These are phyloP conservation scores for Xestia rhomboidea DNA, from an alignment of 2,888 invertebrate species.

Conservation along the genomic window DNA sequence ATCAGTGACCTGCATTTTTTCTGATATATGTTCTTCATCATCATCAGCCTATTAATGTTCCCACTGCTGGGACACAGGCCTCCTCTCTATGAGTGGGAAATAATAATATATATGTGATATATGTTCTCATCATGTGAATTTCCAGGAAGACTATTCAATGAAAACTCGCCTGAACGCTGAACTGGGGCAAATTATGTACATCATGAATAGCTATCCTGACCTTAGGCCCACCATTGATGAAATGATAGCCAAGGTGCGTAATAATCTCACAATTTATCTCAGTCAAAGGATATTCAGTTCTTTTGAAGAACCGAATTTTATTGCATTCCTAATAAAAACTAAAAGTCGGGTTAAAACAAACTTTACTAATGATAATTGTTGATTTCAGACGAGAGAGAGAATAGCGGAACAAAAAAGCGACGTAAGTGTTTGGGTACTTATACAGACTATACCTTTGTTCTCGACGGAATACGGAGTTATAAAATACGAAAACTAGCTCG, in stretches of 20 bases:
- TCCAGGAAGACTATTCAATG: conserved; percentile 82
- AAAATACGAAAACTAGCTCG: too few species aligned
- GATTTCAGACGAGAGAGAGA: conserved; percentile 39
- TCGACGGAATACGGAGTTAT: too few species aligned
- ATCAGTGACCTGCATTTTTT: background rate
- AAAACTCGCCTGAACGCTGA: conserved; percentile 86
- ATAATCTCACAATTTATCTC: background rate
- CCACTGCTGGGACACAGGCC: too few species aligned
- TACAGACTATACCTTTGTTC: too few species aligned
- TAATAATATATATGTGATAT: too few species aligned
- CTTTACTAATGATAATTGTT: background rate
- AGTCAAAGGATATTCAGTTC: background rate
- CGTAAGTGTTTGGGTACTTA: conserved; percentile 47
- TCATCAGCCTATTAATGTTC: too few species aligned
- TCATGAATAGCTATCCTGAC: conserved; percentile 84
- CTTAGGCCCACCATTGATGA: conserved; percentile 78
- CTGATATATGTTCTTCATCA: background rate
- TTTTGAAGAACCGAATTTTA: background rate
- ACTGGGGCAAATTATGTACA: conserved; percentile 84
- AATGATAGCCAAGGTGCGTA: conserved; percentile 79
- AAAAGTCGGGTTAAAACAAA: background rate
- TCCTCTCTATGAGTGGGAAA: too few species aligned
- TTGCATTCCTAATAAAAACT: background rate
- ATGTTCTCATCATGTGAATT: conserved; percentile 19
- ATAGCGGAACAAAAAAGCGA: conserved; percentile 5